Conservation (phyloP, 1,140 invertebrate genomes). For the Trichogramma pretiosum region DNA sequence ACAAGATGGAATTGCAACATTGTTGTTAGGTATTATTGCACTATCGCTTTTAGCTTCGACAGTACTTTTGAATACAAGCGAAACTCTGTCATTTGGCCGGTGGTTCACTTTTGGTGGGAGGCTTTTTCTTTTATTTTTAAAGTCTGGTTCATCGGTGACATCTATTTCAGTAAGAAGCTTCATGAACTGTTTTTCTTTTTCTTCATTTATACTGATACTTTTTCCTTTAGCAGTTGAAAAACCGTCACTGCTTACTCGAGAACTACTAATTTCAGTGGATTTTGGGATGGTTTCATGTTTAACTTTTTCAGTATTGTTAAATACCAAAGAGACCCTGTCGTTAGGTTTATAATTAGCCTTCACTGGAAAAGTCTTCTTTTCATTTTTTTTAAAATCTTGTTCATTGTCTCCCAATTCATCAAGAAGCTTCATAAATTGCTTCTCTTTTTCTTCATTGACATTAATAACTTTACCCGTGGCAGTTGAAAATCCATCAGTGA, state of each 20-base stretch:
- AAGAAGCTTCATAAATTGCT: slow-evolving; percentile 17
- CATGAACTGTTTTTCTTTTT: slow-evolving; percentile 14
- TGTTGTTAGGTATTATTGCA: neutral
- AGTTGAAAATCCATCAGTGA: slow-evolving; percentile 34
- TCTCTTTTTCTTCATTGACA: slow-evolving; percentile 23
- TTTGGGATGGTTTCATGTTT: too few species aligned
- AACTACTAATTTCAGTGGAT: too few species aligned
- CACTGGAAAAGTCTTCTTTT: too few species aligned
- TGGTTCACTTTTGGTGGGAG: neutral
- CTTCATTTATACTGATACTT: slow-evolving; percentile 7
- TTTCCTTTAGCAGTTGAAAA: slow-evolving; percentile 34
- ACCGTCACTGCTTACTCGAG: slow-evolving; percentile 15
- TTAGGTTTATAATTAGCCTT: too few species aligned
- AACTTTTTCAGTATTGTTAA: too few species aligned
- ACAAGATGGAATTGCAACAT: neutral
- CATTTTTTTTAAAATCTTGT: slow-evolving; percentile 7
- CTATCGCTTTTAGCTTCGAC: slow-evolving; percentile 8
- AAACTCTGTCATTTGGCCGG: too few species aligned
- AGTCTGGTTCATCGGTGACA: slow-evolving; percentile 17
- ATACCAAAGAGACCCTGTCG: too few species aligned
- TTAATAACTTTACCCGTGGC: slow-evolving; percentile 29
- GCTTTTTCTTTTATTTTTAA: neutral
- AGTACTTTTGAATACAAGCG: too few species aligned
- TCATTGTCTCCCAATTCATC: slow-evolving; percentile 8
- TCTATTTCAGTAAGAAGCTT: slow-evolving; percentile 23